Evolutionary conservation across 2,113 vertebrate species (phyloP).

Genomic region (Girardinichthys multiradiatus): DNA sequence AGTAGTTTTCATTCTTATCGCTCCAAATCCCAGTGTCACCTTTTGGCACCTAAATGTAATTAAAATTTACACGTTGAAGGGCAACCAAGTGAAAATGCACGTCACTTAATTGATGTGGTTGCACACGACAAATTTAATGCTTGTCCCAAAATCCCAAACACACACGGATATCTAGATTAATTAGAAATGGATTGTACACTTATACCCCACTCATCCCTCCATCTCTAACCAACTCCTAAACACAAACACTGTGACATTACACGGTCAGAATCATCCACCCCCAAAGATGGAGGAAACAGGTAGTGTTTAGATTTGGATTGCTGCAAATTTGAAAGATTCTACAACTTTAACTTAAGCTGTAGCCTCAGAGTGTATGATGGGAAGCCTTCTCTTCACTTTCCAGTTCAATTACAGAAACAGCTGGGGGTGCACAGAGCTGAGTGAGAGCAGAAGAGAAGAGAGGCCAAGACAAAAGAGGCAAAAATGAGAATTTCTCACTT

Average conservation of each 20-base stretch:
- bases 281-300: conserved; percentile 36
- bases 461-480: not conserved
- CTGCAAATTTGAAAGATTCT: conserved; percentile 50
- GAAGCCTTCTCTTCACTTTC: conserved; percentile 38
- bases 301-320: conserved; percentile 57
- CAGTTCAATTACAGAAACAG: conserved; percentile 52
- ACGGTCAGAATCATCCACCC: conserved; percentile 7
- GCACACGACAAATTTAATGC: conserved; percentile 67
- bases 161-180: not conserved
- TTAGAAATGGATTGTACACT: conserved; percentile 2
- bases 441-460: conserved; percentile 1
- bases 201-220: not conserved
- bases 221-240: not conserved
- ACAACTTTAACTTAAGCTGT: conserved; percentile 29
- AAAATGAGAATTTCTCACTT: conserved; percentile 21
- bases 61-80: conserved; percentile 70
- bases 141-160: conserved; percentile 41
- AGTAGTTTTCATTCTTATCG: conserved; percentile 67
- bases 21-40: conserved; percentile 69
- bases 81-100: conserved; percentile 71
- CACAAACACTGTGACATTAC: not conserved
- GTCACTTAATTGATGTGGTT: conserved; percentile 68
- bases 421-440: conserved; percentile 18
- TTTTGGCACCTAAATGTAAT: conserved; percentile 75
- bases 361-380: conserved; percentile 36